Percentiles rank a stretch among this genome's conserved stretches.
Conservation (phyloP, 2,888 invertebrate species). For the Agonum fuliginosum region DNA sequence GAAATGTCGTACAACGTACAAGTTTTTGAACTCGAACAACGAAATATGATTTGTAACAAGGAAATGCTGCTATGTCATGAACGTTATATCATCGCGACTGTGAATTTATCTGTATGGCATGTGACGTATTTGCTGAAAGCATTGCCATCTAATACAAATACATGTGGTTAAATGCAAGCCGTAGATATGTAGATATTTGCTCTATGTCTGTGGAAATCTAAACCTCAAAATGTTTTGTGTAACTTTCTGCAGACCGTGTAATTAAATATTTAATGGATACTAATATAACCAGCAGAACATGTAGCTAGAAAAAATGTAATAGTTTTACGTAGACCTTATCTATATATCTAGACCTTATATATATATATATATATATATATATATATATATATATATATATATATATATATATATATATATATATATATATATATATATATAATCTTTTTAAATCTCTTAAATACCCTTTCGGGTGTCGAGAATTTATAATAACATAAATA, state of each 20-base stretch:
- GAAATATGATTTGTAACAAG: constrained; percentile 53
- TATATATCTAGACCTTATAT: no score
- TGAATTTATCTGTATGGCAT: constrained; percentile 25
- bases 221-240: background rate
- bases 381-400: no score
- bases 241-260: background rate
- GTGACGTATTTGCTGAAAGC: constrained; percentile 38
- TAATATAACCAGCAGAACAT: no score
- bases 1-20: constrained; percentile 12
- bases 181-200: background rate
- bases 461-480: no score
- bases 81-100: constrained; percentile 28
- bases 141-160: constrained; percentile 22
- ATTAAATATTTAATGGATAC: constrained; percentile 15
- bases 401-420: no score
- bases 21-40: constrained; percentile 42
- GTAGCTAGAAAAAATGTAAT: no score
- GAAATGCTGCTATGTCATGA: constrained; percentile 36
- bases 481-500: no score
- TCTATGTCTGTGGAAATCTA: background rate
- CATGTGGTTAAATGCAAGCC: constrained; percentile 34
- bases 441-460: no score
- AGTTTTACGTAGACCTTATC: no score
- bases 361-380: no score
- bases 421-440: no score